Percentiles rank a stretch among this genome's conserved stretches.
These are phyloP conservation scores for Dryadula phaetusa DNA, from an alignment of 2,888 invertebrate species.

Conservation along the genomic window DNA sequence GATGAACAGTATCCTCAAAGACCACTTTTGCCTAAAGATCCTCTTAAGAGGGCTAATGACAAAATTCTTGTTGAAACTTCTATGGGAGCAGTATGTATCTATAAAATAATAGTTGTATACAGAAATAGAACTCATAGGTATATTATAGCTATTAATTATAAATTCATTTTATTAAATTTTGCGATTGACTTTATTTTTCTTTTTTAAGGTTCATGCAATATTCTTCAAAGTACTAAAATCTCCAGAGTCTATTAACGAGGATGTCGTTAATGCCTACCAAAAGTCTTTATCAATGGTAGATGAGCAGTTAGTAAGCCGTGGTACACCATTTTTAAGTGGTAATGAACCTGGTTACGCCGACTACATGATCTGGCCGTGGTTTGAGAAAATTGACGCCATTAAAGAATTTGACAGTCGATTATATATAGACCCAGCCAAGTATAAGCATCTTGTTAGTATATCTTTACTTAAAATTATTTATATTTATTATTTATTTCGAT, in stretches of 20 bases:
- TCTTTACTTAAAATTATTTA: background rate
- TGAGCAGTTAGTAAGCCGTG: constrained; percentile 84
- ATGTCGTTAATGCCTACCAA: constrained; percentile 54
- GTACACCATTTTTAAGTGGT: constrained; percentile 86
- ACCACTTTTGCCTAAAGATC: constrained; percentile 87
- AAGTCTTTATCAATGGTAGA: constrained; percentile 86
- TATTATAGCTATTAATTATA: too few relatives aligned
- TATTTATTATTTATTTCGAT: background rate
- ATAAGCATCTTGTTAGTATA: constrained; percentile 68
- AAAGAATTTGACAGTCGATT: constrained; percentile 77
- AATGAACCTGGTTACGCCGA: constrained; percentile 89
- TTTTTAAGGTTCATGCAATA: constrained; percentile 59
- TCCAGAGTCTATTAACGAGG: constrained; percentile 61
- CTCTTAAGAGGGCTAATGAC: constrained; percentile 88
- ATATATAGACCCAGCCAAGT: constrained; percentile 81
- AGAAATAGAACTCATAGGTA: too few relatives aligned
- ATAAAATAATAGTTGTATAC: background rate
- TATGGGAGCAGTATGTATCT: constrained; percentile 57
- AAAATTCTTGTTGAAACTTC: constrained; percentile 86
- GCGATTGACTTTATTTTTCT: background rate
- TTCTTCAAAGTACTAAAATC: constrained; percentile 56
- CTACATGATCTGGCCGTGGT: constrained; percentile 95
- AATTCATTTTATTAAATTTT: background rate
- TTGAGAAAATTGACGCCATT: constrained; percentile 85
- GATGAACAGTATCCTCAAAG: constrained; percentile 89